A percentile compares a stretch with the other conserved stretches of the same genome.
Evolutionary conservation across 1,140 invertebrate species (phyloP).

Genomic region (Scaptomyza hsui): DNA sequence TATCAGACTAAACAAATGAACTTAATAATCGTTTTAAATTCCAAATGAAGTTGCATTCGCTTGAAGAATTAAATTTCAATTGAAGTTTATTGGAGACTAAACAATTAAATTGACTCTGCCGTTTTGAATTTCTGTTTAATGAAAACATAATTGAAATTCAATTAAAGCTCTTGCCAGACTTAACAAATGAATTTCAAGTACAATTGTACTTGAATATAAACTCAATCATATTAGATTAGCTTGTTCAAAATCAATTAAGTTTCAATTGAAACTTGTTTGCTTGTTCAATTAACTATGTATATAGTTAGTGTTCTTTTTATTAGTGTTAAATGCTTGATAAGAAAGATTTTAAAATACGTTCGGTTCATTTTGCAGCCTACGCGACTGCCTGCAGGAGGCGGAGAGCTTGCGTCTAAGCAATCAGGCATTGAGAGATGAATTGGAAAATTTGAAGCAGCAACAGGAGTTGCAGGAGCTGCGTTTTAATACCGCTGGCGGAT

Average conservation of each 20-base stretch:
- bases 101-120: too few species aligned
- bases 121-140: background rate
- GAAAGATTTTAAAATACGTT: background rate
- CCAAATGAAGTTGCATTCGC: background rate
- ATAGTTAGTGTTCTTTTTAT: too few species aligned
- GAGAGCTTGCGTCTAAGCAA: conserved; percentile 75
- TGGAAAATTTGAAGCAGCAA: conserved; percentile 66
- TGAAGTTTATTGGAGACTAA: background rate
- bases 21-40: too few species aligned
- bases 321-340: too few species aligned
- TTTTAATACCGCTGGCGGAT: conserved; percentile 53
- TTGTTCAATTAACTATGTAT: background rate
- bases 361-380: conserved; percentile 50
- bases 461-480: conserved; percentile 62
- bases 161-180: background rate
- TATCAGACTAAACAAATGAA: too few species aligned
- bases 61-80: background rate
- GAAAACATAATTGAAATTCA: background rate
- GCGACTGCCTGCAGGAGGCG: conserved; percentile 73
- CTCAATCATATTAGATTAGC: background rate
- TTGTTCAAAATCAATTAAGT: too few species aligned
- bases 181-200: background rate
- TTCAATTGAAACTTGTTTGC: too few species aligned
- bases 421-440: conserved; percentile 68
- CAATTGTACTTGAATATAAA: too few species aligned